These are phyloP conservation scores for Raja brachyura DNA, from an alignment of 2,113 vertebrate genomes.

Conservation along the genomic window DNA sequence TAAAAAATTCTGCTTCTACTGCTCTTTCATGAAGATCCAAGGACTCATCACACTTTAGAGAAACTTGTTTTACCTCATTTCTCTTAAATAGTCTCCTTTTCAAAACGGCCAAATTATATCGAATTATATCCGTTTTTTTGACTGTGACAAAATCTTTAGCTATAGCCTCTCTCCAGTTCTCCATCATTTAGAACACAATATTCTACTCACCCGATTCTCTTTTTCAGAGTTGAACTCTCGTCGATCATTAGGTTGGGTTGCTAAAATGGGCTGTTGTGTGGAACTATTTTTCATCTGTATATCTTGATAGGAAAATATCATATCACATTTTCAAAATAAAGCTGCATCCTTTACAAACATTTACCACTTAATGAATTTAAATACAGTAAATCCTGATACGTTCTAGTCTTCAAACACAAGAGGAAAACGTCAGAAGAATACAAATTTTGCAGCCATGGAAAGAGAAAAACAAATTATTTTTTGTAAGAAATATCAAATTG, in stretches of 20 bases:
- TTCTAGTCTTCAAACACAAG: not conserved
- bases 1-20: too few species aligned
- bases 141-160: not conserved
- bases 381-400: not conserved
- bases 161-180: not conserved
- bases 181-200: not conserved
- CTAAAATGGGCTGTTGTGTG: not conserved
- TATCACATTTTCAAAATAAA: not conserved
- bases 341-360: not conserved
- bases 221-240: conserved; percentile 1
- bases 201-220: conserved; percentile 15
- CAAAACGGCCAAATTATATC: too few species aligned
- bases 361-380: not conserved
- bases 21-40: too few species aligned
- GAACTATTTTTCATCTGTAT: not conserved
- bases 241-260: not conserved
- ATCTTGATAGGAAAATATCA: not conserved
- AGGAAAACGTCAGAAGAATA: not conserved
- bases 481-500: not conserved
- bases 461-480: not conserved
- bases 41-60: too few species aligned
- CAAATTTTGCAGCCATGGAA: not conserved
- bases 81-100: too few species aligned
- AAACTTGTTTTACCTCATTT: too few species aligned
- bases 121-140: not conserved